phyloP scores from a whole-genome alignment of 1,140 invertebrate genomes.

The Steinernema feltiae region DNA sequence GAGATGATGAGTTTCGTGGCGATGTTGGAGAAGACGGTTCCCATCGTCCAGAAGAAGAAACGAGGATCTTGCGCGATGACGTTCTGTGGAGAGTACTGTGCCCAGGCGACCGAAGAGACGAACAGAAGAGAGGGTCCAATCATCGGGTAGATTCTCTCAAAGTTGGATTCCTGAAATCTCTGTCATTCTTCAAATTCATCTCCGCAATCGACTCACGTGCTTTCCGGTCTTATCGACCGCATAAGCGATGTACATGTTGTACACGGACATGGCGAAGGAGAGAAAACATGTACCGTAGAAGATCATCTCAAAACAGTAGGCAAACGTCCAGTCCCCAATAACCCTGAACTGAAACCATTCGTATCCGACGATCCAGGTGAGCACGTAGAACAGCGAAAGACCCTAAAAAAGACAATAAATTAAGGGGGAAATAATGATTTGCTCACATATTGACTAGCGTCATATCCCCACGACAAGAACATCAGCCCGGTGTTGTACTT shows the following conservation, averaged over 20 bases:
- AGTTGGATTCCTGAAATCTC: slow-evolving; percentile 30
- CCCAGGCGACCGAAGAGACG: slow-evolving; percentile 59
- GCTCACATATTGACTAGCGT: slow-evolving; percentile 62
- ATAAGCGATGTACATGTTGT: slow-evolving; percentile 52
- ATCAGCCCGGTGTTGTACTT: slow-evolving; percentile 64
- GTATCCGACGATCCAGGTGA: slow-evolving; percentile 47
- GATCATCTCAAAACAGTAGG: slow-evolving; percentile 40
- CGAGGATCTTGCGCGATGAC: slow-evolving; percentile 60
- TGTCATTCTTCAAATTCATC: background rate
- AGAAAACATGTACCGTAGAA: slow-evolving; percentile 52
- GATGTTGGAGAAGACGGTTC: slow-evolving; percentile 62
- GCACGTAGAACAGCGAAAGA: slow-evolving; percentile 49
- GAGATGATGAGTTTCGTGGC: slow-evolving; percentile 55
- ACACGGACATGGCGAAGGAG: slow-evolving; percentile 51
- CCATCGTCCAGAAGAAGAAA: slow-evolving; percentile 60
- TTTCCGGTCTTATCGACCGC: slow-evolving; percentile 52
- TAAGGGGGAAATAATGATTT: slow-evolving; percentile 3
- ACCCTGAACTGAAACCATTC: slow-evolving; percentile 48
- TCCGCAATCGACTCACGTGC: slow-evolving; percentile 36
- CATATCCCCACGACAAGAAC: slow-evolving; percentile 64
- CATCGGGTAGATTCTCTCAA: slow-evolving; percentile 60
- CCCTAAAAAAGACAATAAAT: slow-evolving; percentile 36
- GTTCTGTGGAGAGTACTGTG: slow-evolving; percentile 55
- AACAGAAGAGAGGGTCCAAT: slow-evolving; percentile 59
- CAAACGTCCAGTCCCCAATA: slow-evolving; percentile 42